Evolutionary conservation across 2,888 invertebrate genomes (phyloP).

Genomic region (Drosophila kambysellisi): DNA sequence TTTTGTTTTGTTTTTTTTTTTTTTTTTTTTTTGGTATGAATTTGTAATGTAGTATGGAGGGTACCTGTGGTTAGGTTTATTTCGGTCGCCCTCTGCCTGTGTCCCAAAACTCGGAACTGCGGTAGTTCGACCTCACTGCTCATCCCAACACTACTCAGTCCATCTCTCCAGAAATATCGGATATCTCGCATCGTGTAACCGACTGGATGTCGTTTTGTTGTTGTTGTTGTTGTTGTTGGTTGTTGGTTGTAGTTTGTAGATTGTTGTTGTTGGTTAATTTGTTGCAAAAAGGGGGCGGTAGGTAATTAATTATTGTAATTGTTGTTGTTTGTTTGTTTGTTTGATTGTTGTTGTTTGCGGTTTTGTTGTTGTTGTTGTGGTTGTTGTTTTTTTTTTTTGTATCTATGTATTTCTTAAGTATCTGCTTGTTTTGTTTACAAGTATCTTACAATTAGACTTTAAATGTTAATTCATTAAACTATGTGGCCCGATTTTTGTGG

Average conservation of each 20-base stretch:
- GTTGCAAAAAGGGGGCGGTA: constrained; percentile 76
- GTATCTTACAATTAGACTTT: constrained; percentile 50
- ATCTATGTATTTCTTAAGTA: constrained; percentile 26
- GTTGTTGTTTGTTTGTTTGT: constrained; percentile 39
- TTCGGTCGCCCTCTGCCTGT: constrained; percentile 97
- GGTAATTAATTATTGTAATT: constrained; percentile 74
- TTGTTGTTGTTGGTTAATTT: constrained; percentile 55
- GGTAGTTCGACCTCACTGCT: constrained; percentile 98
- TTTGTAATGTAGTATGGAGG: constrained; percentile 84
- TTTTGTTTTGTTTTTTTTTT: constrained; percentile 28
- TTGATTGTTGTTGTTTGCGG: constrained; percentile 34
- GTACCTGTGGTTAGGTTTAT: constrained; percentile 98
- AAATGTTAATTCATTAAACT: constrained; percentile 17
- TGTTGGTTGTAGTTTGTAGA: constrained; percentile 40
- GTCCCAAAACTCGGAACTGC: constrained; percentile 98
- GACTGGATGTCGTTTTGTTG: constrained; percentile 87
- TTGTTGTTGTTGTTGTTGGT: constrained; percentile 56
- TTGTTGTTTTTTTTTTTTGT: constrained; percentile 3
- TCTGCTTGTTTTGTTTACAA: constrained; percentile 37
- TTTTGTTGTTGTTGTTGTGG: constrained; percentile 41
- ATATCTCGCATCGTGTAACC: constrained; percentile 99
- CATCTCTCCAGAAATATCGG: constrained; percentile 98
- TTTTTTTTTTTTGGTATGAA: constrained; percentile 55
- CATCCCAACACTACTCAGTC: constrained; percentile 96
- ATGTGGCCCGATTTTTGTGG: constrained; percentile 35